Base-by-base conservation (phyloP, 2,797 vertebrate species). In the Helostoma temminkii region DNA sequence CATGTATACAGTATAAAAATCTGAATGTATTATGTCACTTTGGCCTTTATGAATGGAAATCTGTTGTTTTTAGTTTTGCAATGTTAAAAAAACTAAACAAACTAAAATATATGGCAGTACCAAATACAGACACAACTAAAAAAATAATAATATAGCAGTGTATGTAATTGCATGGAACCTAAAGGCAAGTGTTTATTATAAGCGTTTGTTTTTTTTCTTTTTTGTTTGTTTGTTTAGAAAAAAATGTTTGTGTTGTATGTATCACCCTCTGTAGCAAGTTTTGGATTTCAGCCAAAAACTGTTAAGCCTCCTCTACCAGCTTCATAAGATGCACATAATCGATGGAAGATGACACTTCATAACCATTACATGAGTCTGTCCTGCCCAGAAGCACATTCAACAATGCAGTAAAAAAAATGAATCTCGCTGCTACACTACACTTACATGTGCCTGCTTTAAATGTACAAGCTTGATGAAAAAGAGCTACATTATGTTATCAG, bases 311-410 rank as follows among this genome's bases (percentile, higher is more conserved):
- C 54, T 57, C 24, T 3, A 32, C 58, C 10, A 68, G 55, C 49
- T 71, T 77, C 26, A 45, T 24, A 61, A 76, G 74, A 78, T 75
- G 64, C 66, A 85, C 85, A 90, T 76, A 84, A 81, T 70, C 42
- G 57, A 43, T 36, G 39, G 21, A 74, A 85, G 64, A 39, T 57
- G 30, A 74, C 50, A 71, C 48, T 39, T 59, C 32, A 57, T 75
- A 77, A 77, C 69, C 58, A 71, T 66, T 45, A 81, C 64, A 77
- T 64, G 56, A 55, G 25, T 32, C 43, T 54, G 37, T 81, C 77
- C 74, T 7, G 56, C 39, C 57, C 48, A 73, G 56, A 57, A 43
- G 56, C 61, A 78, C 52, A 85, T 36, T 61, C 43, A 66, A 56
- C 45, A 50, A 26, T 1, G 0, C 30, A 63, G n/a, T 39, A 11